Base-by-base conservation (phyloP, 2,888 invertebrate genomes). In the Ischnus inquisitorius region DNA sequence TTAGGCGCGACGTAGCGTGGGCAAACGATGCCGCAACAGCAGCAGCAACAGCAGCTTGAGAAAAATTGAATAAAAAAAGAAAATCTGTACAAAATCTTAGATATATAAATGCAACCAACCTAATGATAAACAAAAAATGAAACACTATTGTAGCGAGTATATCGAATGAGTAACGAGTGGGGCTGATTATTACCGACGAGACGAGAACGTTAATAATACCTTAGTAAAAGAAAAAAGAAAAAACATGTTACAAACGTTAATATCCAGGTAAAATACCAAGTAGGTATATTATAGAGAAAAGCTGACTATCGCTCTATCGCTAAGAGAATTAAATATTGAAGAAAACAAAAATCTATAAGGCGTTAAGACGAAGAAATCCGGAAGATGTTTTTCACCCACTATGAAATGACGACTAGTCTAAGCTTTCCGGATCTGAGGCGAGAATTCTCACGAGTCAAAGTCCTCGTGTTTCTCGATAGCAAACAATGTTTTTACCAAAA, bases 71-170 rank as follows among this genome's bases (percentile, higher is more conserved):
- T 16, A 43, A 41, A 41, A 25, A 57, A 41, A 76, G 67, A 51
- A 82, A 83, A 85, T 79, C 81, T 86, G 86, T 86, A 87, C 81
- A 87, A 85, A 86, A 80, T 86, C 75, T 82, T 82, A 85, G 76
- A 80, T 82, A 85, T 71, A 83, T 67, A 81, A 68, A 77, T 60
- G 74, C 43, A 74, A 81, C 41, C 60, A 78, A 82, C 65, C 54
- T 84, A 74, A 77, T 71, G 62, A 86, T 68, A 71, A 72, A 64
- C 65, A 62, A 76, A 67, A 69, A 54, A 14, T 41, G n/a, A 71
- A 54, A 41, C 1, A 71, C 51, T 60, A 74, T 74, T 74, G 78
- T 82, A 78, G 72, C 62, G 60, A 77, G n/a, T 54, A 67, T 71
- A 39, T 54, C 51, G 41, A 19, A 34, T 25, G 68, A 75, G 14